These are phyloP conservation scores for Lasioglossum albipes DNA, from an alignment of 1,140 invertebrate genomes.

Conservation along the genomic window DNA sequence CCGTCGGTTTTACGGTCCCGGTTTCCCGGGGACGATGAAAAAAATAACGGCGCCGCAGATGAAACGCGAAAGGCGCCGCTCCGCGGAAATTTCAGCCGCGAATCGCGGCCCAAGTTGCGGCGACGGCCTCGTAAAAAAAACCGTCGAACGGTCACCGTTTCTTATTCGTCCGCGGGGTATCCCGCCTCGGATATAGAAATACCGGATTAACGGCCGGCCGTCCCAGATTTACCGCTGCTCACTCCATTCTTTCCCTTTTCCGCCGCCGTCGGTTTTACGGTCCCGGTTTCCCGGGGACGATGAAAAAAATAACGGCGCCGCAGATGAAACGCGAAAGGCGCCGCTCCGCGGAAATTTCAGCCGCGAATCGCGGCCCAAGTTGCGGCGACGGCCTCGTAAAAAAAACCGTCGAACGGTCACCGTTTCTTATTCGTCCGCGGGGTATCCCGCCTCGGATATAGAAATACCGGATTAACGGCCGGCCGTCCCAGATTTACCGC, in stretches of 20 bases:
- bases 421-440: constrained; percentile 31
- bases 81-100: not conserved
- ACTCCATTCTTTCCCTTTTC: not conserved
- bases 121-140: constrained; percentile 18
- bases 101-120: constrained; percentile 17
- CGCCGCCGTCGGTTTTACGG: constrained; percentile 14
- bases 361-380: constrained; percentile 10
- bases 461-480: constrained; percentile 34
- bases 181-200: constrained; percentile 17
- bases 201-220: constrained; percentile 25
- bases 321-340: constrained; percentile 28
- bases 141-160: constrained; percentile 29
- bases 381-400: constrained; percentile 17
- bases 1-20: constrained; percentile 19
- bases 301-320: constrained; percentile 44
- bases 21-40: constrained; percentile 26
- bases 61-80: constrained; percentile 18
- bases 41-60: constrained; percentile 40
- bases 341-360: constrained; percentile 2
- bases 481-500: constrained; percentile 14
- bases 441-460: constrained; percentile 4
- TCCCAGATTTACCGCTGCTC: constrained; percentile 12
- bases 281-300: constrained; percentile 8
- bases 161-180: constrained; percentile 19
- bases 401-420: constrained; percentile 20